Evolutionary conservation across 2,113 vertebrate species (phyloP), one percentile per base, ranked within the genome.

Genomic region (Sinocyclocheilus rhinocerous): DNA sequence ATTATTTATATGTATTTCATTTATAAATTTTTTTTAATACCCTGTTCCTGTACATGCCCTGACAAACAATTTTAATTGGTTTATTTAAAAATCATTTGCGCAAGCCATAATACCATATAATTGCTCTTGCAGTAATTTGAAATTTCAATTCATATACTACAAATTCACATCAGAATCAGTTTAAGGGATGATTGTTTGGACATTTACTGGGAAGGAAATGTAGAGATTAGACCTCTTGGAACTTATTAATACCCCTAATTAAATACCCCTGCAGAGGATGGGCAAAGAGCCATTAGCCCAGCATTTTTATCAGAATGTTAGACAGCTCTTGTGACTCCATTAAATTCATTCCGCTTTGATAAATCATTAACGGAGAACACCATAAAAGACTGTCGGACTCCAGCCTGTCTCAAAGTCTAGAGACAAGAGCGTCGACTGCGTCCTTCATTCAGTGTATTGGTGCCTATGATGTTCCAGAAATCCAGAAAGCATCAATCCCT

Each of bases 301-400:
- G 26, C 59, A 10, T 26, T 81, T 63, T 10, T 48, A 45, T 48
- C 59, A 48, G 42, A 81, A 24, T n/a, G 22, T 36, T 61, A 39
- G 57, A 79, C 45, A 10, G 79, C 59, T 48, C 59, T 80, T 59
- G n/a, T 48, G 13, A 12, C n/a, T 81, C n/a, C 7, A 48, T 65
- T 65, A 81, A 65, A 81, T 29, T 81, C 59, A 65, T 65, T 67
- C n/a, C 4, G 4, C 59, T 48, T 67, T 67, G 59, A 81, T 67
- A 81, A 48, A 65, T 81, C 59, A 81, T 81, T 81, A 81, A 81
- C 4, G 15, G 77, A 81, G 79, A 81, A 65, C n/a, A 63, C 57
- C 13, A 24, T 81, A 63, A 81, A 63, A 81, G 59, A 45, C 79
- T 24, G 39, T 48, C 42, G 3, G 72, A 48, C 72, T 45, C 59